These are phyloP conservation scores for Cyclargus thomasi DNA, from an alignment of 1,140 invertebrate species.

Conservation along the genomic window DNA sequence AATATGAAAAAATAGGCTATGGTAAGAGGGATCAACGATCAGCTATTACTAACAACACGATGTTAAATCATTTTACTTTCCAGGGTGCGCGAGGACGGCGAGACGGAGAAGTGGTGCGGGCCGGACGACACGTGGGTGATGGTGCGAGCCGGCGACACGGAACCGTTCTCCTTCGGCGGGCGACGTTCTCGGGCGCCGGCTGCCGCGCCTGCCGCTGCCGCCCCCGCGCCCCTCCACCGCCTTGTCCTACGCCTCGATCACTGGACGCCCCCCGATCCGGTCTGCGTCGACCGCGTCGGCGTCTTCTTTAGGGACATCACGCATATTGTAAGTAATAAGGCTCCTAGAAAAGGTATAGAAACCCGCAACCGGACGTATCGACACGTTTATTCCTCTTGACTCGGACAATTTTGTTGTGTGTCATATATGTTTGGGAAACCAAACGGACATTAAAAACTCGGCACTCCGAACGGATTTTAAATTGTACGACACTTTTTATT, in stretches of 20 bases:
- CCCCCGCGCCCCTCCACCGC: constrained; percentile 88
- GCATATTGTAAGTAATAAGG: constrained; percentile 44
- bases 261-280: constrained; percentile 90
- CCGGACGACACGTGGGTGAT: constrained; percentile 80
- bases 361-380: too few species aligned
- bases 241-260: constrained; percentile 91
- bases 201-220: constrained; percentile 30
- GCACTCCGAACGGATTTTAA: too few species aligned
- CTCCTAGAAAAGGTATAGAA: too few species aligned
- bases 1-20: too few species aligned
- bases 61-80: not conserved
- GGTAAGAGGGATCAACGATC: too few species aligned
- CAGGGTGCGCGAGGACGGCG: constrained; percentile 38
- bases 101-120: constrained; percentile 29
- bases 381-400: too few species aligned
- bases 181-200: constrained; percentile 86
- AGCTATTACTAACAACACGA: too few species aligned
- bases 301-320: constrained; percentile 91
- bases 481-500: too few species aligned
- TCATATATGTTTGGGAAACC: too few species aligned
- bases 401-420: too few species aligned
- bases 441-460: too few species aligned
- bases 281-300: constrained; percentile 96
- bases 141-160: constrained; percentile 82
- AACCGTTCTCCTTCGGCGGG: constrained; percentile 89